These are phyloP conservation scores for Hippocampus zosterae DNA, from an alignment of 2,113 vertebrate genomes.

Conservation along the genomic window DNA sequence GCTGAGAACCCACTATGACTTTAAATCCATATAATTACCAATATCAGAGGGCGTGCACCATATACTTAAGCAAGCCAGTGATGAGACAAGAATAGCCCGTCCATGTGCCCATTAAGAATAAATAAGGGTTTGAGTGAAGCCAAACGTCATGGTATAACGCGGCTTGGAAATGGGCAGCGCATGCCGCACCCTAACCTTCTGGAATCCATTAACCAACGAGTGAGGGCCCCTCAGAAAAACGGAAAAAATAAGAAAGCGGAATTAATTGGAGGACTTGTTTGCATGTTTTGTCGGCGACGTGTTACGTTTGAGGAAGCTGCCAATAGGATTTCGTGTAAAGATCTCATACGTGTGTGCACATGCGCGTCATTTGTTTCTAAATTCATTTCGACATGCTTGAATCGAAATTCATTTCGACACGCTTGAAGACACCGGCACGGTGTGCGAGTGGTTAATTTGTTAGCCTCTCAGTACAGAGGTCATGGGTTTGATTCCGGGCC, in stretches of 20 bases:
- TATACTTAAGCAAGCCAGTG: constrained; percentile 65
- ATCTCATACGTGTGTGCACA: not conserved
- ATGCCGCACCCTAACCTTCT: constrained; percentile 43
- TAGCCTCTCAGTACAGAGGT: no score
- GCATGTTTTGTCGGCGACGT: not conserved
- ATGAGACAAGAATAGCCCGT: constrained; percentile 63
- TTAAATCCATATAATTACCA: constrained; percentile 61
- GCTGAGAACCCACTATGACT: constrained; percentile 12
- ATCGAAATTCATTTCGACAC: no score
- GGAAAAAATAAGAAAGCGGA: constrained; percentile 2
- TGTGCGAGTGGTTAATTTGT: no score
- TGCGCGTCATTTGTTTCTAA: not conserved
- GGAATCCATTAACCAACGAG: constrained; percentile 27
- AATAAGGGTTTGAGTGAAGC: constrained; percentile 64
- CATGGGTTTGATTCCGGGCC: no score
- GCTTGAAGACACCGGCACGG: no score
- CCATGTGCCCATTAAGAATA: constrained; percentile 60
- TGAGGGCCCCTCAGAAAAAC: not conserved
- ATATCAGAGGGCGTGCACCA: constrained; percentile 49
- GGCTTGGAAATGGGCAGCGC: constrained; percentile 19
- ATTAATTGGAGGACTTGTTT: constrained; percentile 4
- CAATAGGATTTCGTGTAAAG: not conserved
- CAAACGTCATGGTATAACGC: constrained; percentile 47
- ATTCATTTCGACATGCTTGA: no score
- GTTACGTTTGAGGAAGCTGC: not conserved